These are phyloP conservation scores for Syndactyla subalaris DNA, from an alignment of 2,797 vertebrate genomes.

Conservation along the genomic window DNA sequence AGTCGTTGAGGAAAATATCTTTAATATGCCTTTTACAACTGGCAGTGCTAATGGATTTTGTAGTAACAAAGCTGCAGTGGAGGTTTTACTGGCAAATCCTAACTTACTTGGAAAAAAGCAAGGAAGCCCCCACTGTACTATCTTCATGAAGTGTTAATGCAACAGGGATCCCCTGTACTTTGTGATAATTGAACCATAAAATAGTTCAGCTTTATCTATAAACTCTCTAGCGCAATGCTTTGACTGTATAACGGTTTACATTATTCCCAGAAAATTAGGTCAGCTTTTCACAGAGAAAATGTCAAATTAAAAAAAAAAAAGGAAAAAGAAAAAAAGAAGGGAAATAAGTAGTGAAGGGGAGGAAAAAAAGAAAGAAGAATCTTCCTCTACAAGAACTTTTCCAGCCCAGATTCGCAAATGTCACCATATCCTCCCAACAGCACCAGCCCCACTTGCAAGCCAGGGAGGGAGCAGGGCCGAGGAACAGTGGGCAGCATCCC, in stretches of 20 bases:
- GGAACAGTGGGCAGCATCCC: conserved; percentile 73
- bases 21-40: neutral
- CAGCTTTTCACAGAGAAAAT: conserved; percentile 77
- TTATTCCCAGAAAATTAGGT: conserved; percentile 78
- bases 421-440: conserved; percentile 68
- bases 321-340: neutral
- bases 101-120: neutral
- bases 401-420: conserved; percentile 70
- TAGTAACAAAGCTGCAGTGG: neutral
- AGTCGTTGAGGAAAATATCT: neutral
- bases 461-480: conserved; percentile 69
- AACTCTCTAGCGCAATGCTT: conserved; percentile 66
- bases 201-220: conserved; percentile 77
- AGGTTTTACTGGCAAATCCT: conserved; percentile 25
- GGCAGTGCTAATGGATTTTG: neutral
- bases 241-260: conserved; percentile 61
- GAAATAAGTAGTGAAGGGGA: neutral
- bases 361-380: neutral
- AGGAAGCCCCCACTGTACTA: neutral
- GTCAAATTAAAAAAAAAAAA: conserved; percentile 24
- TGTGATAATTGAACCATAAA: conserved; percentile 69
- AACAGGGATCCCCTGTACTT: conserved; percentile 32
- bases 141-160: conserved; percentile 31
- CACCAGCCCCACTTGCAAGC: conserved; percentile 57
- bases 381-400: conserved; percentile 72